Percentiles rank a stretch among this genome's conserved stretches.
Evolutionary conservation across 2,888 invertebrate genomes (phyloP).

Genomic region (Mesorhabditis belari): DNA sequence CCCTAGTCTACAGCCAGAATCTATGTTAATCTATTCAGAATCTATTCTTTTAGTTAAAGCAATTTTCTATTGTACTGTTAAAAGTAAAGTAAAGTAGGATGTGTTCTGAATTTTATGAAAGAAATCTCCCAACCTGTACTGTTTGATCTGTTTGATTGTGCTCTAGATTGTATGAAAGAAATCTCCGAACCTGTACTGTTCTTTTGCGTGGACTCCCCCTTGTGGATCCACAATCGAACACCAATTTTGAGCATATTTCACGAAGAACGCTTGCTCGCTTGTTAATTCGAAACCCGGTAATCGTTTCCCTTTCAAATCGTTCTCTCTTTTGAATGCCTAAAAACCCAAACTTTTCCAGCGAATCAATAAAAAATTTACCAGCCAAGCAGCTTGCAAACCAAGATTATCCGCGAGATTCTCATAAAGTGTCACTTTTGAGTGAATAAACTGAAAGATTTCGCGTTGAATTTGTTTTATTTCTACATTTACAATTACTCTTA

Average conservation of each 20-base stretch:
- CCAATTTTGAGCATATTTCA: background rate
- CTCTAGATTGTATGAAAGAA: too few relatives aligned
- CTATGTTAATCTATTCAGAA: too few relatives aligned
- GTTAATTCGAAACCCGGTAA: background rate
- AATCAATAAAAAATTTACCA: background rate
- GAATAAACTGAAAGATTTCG: background rate
- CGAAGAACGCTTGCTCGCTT: background rate
- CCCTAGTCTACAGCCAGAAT: too few relatives aligned
- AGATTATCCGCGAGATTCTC: background rate
- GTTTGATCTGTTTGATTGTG: too few relatives aligned
- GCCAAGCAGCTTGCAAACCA: background rate
- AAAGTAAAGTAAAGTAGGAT: too few relatives aligned
- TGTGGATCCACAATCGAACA: background rate
- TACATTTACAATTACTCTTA: background rate
- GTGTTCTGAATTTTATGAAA: too few relatives aligned
- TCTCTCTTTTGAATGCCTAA: background rate
- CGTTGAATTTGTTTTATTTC: background rate
- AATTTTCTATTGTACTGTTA: too few relatives aligned
- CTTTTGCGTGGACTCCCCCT: too few relatives aligned
- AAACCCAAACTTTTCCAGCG: background rate
- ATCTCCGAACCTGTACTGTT: too few relatives aligned
- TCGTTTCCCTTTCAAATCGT: background rate
- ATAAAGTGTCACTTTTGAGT: background rate
- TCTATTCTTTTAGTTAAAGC: too few relatives aligned
- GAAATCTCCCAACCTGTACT: too few relatives aligned